Evolutionary conservation across 2,888 invertebrate genomes (phyloP), one percentile per base, ranked within the genome.

Genomic region (Xestia sexstrigata): DNA sequence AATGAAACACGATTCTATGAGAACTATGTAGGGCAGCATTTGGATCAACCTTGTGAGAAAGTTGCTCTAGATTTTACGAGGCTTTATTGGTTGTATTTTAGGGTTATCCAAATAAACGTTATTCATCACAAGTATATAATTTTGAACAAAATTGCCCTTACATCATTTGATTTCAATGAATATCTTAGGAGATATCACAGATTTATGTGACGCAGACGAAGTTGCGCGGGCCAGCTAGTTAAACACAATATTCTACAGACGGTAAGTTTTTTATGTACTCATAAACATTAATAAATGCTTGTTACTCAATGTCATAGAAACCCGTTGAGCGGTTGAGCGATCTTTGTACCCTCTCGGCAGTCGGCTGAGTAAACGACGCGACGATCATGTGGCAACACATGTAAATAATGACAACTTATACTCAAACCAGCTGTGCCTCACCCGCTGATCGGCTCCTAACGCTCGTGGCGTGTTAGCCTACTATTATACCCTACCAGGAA

Each of bases 341-440:
- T n/a, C 85, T 82, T 85, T 82, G 85, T 45, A 76, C 82, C 68
- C n/a, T 20, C 58, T 75, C 45, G 49, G 23, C 66, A 67, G 55
- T 74, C 52, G 49, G 35, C 66, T 67, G 55, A 62, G 45, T 68
- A 49, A 58, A 65, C 45, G 60, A 76, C 35, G 71, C 45, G 60
- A 76, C 35, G 71, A 13, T 1, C 30, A 23, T 49, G 69, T 60
- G 11, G 63, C 55, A 60, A 68, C 66, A 81, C 76, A 73, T 67
- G 68, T 45, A 47, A 60, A 20, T 47, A 30, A 42, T 30, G 20
- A 78, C 45, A 45, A 78, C 13, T 70, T 66, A 30, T 55, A 35
- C 42, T 49, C 8, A 49, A 39, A 35, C 58, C 15, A 17, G 58
- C 26, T 60, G 55, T 55, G 55, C 26, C 55, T 6, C 15, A 55